phyloP scores from a whole-genome alignment of 1,140 invertebrate species.

The Bombus ignitus region DNA sequence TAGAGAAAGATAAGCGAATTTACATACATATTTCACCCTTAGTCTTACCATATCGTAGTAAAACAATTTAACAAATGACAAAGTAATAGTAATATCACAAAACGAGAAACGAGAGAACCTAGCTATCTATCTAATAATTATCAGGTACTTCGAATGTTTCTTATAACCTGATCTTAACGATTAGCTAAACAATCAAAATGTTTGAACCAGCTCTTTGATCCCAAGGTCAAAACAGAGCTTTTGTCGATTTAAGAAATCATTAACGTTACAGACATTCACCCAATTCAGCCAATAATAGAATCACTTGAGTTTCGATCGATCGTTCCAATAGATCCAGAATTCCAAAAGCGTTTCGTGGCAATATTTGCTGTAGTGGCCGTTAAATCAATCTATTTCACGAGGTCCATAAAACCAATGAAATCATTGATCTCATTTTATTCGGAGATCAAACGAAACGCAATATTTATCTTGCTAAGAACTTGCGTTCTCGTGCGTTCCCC shows the following conservation, averaged over 20 bases:
- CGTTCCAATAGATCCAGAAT: background rate
- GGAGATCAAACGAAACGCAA: constrained; percentile 24
- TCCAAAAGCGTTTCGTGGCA: constrained; percentile 16
- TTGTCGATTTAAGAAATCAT: background rate
- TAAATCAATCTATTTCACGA: constrained; percentile 24
- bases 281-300: background rate
- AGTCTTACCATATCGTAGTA: background rate
- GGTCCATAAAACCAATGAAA: constrained; percentile 16
- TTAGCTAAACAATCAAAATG: background rate
- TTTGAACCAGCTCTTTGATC: background rate
- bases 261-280: background rate
- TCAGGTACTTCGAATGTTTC: background rate
- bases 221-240: background rate
- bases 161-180: background rate
- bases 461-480: constrained; percentile 45
- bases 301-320: background rate
- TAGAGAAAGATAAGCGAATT: background rate
- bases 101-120: background rate
- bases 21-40: too few species aligned
- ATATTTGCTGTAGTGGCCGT: background rate
- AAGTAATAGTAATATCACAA: background rate
- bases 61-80: background rate
- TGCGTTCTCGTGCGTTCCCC: constrained; percentile 1
- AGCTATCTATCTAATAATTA: background rate
- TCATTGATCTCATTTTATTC: constrained; percentile 55